Evolutionary conservation across 2,888 invertebrate genomes (phyloP).

Genomic region (Muscina levida): DNA sequence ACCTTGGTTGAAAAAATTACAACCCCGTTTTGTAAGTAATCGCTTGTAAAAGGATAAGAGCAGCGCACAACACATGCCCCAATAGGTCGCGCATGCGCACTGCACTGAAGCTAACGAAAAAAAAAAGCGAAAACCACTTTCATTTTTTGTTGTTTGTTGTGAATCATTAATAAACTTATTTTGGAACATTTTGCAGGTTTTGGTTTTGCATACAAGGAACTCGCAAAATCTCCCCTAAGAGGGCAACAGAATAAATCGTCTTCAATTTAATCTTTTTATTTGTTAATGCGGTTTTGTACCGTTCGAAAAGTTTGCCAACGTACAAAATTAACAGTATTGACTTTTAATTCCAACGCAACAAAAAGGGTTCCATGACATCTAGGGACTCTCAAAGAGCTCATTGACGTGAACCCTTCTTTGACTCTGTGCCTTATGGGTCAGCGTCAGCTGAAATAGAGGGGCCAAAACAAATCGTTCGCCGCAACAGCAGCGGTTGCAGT

Average conservation of each 20-base stretch:
- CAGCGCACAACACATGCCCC: constrained; percentile 36
- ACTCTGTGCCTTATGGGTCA: no score
- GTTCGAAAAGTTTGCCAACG: constrained; percentile 19
- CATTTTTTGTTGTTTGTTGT: constrained; percentile 40
- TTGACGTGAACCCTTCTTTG: not conserved
- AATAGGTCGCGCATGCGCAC: not conserved
- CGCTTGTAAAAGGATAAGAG: constrained; percentile 33
- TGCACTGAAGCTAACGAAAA: constrained; percentile 13
- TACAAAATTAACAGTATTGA: constrained; percentile 12
- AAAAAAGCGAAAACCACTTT: constrained; percentile 60
- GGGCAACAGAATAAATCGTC: not conserved
- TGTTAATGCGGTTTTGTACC: constrained; percentile 37
- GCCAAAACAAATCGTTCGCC: not conserved
- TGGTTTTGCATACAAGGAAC: constrained; percentile 19
- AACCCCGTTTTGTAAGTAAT: constrained; percentile 15
- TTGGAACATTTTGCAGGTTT: constrained; percentile 19
- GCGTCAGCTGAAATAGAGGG: not conserved
- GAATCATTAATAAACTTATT: constrained; percentile 32
- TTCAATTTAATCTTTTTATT: constrained; percentile 28
- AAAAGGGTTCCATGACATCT: not conserved
- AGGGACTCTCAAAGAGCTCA: not conserved
- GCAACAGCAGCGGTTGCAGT: constrained; percentile 61
- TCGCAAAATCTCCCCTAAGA: not conserved
- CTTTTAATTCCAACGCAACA: constrained; percentile 13
- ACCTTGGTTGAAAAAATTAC: no score